Conservation (phyloP, 37 sponge, comb jelly and placozoan genomes). For the Geodia barretti region DNA sequence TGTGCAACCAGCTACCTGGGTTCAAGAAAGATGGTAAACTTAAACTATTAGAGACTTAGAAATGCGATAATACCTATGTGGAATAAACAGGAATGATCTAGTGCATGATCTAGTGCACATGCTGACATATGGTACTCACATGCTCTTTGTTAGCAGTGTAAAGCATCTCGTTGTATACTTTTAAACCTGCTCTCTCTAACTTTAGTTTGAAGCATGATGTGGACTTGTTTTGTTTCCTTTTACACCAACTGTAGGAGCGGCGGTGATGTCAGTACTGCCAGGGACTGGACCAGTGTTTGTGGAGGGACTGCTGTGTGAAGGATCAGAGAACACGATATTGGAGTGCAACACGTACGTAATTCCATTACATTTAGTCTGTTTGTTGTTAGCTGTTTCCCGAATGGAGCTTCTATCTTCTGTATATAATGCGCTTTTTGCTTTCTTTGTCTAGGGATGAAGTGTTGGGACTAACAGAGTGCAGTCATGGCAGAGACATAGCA, state of each 20-base stretch:
- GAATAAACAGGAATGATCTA: too few relatives aligned
- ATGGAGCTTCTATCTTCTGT: too few relatives aligned
- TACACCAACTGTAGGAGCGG: neutral
- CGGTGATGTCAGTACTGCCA: neutral
- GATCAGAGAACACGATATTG: neutral
- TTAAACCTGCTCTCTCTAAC: too few relatives aligned
- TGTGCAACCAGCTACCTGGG: neutral
- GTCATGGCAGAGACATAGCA: neutral
- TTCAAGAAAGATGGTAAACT: neutral
- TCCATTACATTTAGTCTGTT: neutral
- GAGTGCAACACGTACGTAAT: neutral
- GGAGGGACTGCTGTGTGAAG: neutral
- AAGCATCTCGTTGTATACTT: too few relatives aligned
- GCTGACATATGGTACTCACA: too few relatives aligned
- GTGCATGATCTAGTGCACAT: too few relatives aligned
- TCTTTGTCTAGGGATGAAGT: neutral
- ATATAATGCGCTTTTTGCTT: neutral
- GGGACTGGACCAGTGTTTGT: neutral
- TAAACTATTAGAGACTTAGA: too few relatives aligned
- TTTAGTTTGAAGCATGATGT: neutral
- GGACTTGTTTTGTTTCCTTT: neutral
- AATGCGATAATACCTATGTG: too few relatives aligned
- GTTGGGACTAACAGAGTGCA: neutral
- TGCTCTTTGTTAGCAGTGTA: too few relatives aligned
- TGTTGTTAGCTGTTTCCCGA: too few relatives aligned